Evolutionary conservation across 2,113 vertebrate species (phyloP), one percentile per base, ranked within the genome.

Genomic region (Steatornis caripensis): DNA sequence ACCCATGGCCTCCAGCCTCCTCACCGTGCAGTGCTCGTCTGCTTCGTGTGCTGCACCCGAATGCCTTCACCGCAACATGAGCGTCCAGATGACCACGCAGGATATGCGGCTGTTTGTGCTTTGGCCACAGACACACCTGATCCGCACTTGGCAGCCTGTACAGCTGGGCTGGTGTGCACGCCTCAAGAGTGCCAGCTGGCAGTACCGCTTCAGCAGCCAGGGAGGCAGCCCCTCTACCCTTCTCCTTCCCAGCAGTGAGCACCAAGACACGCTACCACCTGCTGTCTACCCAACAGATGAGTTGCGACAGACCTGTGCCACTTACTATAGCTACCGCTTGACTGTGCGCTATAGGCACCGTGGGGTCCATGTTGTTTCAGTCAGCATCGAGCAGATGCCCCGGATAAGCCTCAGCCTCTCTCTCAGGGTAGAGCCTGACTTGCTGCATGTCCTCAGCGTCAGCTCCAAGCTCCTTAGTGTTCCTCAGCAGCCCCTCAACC

Each of bases 81-180:
- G 65, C 41, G 22, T 95, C 5, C 8, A 85, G 39, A 36, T 87
- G 29, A 53, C 26, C n/a, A 19, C 5, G 5, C 96, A 97, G 79
- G 84, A 91, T 1, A 15, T 93, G 46, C 70, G 43, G 6, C 69
- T 97, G 19, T 97, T 97, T 2, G 34, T 96, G 34, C 87, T 95
- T 6, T 77, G 77, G 87, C 95, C 94, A 0, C 48, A 76, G 19
- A 58, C 53, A 6, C 66, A 5, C 3, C 5, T 80, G 24, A 41
- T 72, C 46, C 36, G 5, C 0, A 20, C 20, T 2, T 23, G 83
- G 71, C 64, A 93, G 54, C 87, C 58, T 0, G 37, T 93, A 66
- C 20, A 30, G 77, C 74, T 84, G 74, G 86, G 92, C 68, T 94
- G 78, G 96, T 97, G 97, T 37, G 74, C 95, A 0, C 77, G 87